These are phyloP conservation scores for Onthophagus taurus DNA, from an alignment of 1,140 invertebrate genomes.

Conservation along the genomic window DNA sequence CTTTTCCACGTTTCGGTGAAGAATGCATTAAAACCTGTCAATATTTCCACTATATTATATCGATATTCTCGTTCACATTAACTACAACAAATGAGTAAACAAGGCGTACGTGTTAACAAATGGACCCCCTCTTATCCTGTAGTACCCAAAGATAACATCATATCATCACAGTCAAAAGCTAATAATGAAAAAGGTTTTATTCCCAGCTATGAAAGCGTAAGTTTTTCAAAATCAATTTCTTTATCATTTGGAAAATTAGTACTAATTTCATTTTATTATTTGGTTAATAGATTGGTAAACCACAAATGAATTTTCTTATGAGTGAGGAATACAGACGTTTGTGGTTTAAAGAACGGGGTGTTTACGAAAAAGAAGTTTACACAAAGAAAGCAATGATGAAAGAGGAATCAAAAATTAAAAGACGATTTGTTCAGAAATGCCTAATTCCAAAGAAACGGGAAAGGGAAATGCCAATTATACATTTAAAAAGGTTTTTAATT, in stretches of 20 bases:
- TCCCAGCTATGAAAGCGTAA: conserved; percentile 25
- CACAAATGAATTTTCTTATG: conserved; percentile 23
- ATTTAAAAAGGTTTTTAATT: conserved; percentile 10
- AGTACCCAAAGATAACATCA: conserved; percentile 23
- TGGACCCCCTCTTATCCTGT: conserved; percentile 22
- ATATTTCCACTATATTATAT: no score
- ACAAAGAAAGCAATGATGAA: conserved; percentile 23
- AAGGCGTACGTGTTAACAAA: no score
- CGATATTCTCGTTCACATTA: no score
- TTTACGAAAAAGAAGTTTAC: conserved; percentile 29
- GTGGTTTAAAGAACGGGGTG: conserved; percentile 28
- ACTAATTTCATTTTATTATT: background rate
- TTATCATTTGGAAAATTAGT: background rate
- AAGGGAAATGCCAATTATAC: conserved; percentile 5
- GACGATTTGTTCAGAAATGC: conserved; percentile 25
- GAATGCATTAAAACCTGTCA: no score
- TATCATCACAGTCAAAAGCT: conserved; percentile 27
- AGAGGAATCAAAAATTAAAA: conserved; percentile 23
- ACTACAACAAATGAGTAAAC: no score
- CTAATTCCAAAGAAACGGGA: conserved; percentile 22
- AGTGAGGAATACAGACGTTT: conserved; percentile 29
- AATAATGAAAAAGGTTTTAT: conserved; percentile 20
- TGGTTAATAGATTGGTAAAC: conserved; percentile 3
- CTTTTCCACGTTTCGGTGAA: no score
- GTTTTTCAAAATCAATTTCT: background rate